phyloP scores from a whole-genome alignment of 2,888 invertebrate species.

The Hyppa rectilinea region DNA sequence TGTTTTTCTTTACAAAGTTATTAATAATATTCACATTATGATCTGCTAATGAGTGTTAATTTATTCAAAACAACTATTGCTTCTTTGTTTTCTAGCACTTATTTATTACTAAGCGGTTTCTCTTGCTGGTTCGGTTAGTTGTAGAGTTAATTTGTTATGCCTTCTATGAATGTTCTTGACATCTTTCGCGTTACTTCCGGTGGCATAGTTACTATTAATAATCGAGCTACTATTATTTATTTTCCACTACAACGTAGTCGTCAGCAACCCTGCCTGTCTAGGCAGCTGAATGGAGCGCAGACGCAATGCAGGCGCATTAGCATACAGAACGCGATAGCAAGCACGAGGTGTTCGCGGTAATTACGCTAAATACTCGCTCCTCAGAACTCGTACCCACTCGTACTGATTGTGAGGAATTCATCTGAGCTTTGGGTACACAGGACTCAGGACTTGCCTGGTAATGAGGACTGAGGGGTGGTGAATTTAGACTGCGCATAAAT shows the following conservation, averaged over 20 bases:
- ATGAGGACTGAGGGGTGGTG: slow-evolving; percentile 7
- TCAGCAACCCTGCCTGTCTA: slow-evolving; percentile 19
- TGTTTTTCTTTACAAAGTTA: background rate
- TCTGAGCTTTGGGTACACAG: background rate
- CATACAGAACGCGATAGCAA: slow-evolving; percentile 47
- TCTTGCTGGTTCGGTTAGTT: background rate
- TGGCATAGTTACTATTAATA: no score
- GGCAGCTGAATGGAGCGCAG: slow-evolving; percentile 26
- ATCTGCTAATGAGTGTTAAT: background rate
- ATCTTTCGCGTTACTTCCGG: no score
- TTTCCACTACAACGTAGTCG: no score
- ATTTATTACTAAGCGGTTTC: no score
- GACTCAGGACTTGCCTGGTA: slow-evolving; percentile 1
- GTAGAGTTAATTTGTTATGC: no score
- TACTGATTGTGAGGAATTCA: background rate
- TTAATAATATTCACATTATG: no score
- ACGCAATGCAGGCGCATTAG: slow-evolving; percentile 57
- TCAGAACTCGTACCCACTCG: slow-evolving; percentile 11
- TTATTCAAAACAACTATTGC: background rate
- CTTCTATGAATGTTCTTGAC: no score
- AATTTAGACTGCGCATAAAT: background rate
- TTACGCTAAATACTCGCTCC: slow-evolving; percentile 33
- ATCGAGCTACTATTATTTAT: no score
- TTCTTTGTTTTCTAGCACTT: background rate
- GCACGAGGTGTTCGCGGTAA: slow-evolving; percentile 37